A percentile compares a stretch with the other conserved stretches of the same genome.
phyloP scores from a whole-genome alignment of 2,888 invertebrate species.

The Epiperipatus broadwayi region DNA sequence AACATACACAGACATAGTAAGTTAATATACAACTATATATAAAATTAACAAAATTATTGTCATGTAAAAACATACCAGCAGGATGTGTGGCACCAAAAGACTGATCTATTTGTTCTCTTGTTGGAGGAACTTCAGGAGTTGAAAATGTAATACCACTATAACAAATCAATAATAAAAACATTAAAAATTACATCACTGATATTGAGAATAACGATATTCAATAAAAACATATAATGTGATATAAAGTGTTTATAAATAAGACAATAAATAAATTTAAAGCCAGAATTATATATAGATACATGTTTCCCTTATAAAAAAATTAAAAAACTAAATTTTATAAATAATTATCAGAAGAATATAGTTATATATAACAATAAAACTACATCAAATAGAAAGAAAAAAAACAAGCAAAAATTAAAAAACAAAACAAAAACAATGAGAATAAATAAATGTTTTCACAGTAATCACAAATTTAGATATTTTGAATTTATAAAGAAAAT shows the following conservation, averaged over 20 bases:
- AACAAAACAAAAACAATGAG: too few species aligned
- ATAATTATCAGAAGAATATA: too few species aligned
- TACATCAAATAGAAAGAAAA: too few species aligned
- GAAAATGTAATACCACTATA: constrained; percentile 22
- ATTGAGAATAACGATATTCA: not conserved
- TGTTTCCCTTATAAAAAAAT: too few species aligned
- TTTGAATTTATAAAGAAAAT: too few species aligned
- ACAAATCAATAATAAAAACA: constrained; percentile 15
- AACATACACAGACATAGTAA: not conserved
- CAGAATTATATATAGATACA: too few species aligned
- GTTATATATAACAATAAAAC: too few species aligned
- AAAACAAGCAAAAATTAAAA: too few species aligned
- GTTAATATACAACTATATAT: not conserved
- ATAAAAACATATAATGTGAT: not conserved
- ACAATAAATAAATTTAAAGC: too few species aligned
- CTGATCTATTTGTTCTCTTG: constrained; percentile 93
- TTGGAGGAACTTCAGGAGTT: constrained; percentile 85
- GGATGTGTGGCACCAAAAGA: constrained; percentile 98
- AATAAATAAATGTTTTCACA: too few species aligned
- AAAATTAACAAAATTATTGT: constrained; percentile 1
- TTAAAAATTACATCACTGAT: constrained; percentile 9
- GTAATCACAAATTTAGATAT: too few species aligned
- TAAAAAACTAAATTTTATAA: too few species aligned
- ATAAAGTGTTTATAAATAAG: not conserved
- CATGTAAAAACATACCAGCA: constrained; percentile 41